Evolutionary conservation across 64 coral and sea anemone species (phyloP).

Genomic region (Hydrozoanthus tunicans): DNA sequence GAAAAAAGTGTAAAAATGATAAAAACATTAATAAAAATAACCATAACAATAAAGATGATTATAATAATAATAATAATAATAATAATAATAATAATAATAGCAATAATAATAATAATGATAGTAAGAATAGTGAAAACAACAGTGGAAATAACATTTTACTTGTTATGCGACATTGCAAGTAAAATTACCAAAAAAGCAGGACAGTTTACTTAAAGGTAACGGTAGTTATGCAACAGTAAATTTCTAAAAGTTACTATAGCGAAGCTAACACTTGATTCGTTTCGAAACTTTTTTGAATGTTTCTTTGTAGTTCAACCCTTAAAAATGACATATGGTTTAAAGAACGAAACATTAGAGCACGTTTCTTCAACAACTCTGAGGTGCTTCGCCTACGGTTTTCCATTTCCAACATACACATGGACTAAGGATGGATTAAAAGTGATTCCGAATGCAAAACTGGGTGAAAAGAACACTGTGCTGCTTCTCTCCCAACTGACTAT

Average conservation of each 20-base stretch:
- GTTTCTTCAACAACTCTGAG: slow-evolving; percentile 15
- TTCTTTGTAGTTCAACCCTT: slow-evolving; percentile 15
- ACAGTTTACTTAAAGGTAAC: no score
- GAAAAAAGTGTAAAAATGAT: not conserved
- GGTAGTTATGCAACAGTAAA: no score
- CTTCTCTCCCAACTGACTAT: not conserved
- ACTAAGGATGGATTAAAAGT: slow-evolving; percentile 17
- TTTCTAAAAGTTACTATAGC: no score
- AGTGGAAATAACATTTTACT: no score
- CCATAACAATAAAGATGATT: no score
- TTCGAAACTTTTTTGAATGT: not conserved
- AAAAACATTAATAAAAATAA: no score
- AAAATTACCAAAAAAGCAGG: no score
- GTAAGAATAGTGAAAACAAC: not conserved
- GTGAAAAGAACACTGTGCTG: slow-evolving; percentile 4
- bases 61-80: not conserved
- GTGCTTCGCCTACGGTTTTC: slow-evolving; percentile 25
- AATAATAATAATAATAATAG: not conserved
- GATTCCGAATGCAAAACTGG: not conserved
- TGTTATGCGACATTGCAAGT: no score
- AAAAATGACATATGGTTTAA: slow-evolving; percentile 7
- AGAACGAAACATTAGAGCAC: slow-evolving; percentile 24
- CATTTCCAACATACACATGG: slow-evolving; percentile 34
- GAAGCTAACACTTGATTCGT: not conserved
- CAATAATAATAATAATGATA: not conserved